A percentile compares a stretch with the other conserved stretches of the same genome.
These are phyloP conservation scores for Enoplosus armatus DNA, from an alignment of 2,797 vertebrate genomes.

Conservation along the genomic window DNA sequence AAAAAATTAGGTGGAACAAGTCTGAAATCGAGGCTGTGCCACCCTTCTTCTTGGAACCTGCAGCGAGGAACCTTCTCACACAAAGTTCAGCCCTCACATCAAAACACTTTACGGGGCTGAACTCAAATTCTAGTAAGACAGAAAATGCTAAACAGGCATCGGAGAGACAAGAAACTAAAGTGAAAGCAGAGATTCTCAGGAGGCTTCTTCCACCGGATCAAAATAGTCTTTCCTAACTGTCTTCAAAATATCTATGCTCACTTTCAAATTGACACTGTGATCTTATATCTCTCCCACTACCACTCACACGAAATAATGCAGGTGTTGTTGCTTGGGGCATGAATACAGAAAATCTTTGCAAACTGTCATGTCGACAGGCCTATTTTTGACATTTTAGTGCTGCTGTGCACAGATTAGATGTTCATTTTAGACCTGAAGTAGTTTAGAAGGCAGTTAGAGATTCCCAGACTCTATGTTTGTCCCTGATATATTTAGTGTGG, in stretches of 20 bases:
- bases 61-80: conserved; percentile 36
- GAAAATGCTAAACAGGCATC: conserved; percentile 47
- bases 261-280: conserved; percentile 58
- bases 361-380: conserved; percentile 37
- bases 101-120: conserved; percentile 46
- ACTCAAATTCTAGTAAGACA: conserved; percentile 45
- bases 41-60: conserved; percentile 39
- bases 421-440: conserved; percentile 57
- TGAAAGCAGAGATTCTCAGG: conserved; percentile 48
- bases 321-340: conserved; percentile 48
- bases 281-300: conserved; percentile 45
- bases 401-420: conserved; percentile 48
- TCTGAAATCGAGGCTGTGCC: conserved; percentile 34
- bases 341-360: conserved; percentile 44
- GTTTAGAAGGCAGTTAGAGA: conserved; percentile 65
- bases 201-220: conserved; percentile 57
- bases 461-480: conserved; percentile 74
- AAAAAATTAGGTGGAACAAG: conserved; percentile 52
- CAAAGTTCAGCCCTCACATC: conserved; percentile 36
- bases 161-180: conserved; percentile 51
- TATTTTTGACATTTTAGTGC: conserved; percentile 53
- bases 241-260: conserved; percentile 43
- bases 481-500: conserved; percentile 81
- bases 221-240: conserved; percentile 59
- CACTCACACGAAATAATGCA: conserved; percentile 50